These are phyloP conservation scores for Girardinus metallicus DNA, from an alignment of 2,797 vertebrate species.

Conservation along the genomic window DNA sequence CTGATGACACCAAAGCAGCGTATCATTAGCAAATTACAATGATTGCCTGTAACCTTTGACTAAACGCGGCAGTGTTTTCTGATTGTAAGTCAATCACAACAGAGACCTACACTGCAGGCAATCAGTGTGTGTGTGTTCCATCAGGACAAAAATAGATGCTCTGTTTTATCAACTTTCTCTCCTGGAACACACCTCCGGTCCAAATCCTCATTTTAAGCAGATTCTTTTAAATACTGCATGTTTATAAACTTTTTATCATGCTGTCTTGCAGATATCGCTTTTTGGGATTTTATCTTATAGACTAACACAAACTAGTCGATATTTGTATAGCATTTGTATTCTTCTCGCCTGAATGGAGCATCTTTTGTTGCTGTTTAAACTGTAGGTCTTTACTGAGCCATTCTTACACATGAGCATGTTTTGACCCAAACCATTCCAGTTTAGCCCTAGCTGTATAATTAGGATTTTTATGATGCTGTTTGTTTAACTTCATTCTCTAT, in stretches of 20 bases:
- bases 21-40: conserved; percentile 67
- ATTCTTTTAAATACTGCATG: conserved; percentile 15
- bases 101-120: conserved; percentile 50
- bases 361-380: background rate
- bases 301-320: background rate
- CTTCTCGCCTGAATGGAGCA: background rate
- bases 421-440: background rate
- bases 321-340: background rate
- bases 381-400: background rate
- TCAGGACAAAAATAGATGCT: conserved; percentile 55
- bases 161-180: conserved; percentile 28
- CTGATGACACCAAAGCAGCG: conserved; percentile 52
- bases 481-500: background rate
- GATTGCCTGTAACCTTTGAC: conserved; percentile 71
- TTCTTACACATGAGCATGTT: background rate
- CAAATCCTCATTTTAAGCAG: conserved; percentile 15
- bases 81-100: conserved; percentile 67
- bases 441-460: background rate
- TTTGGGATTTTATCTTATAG: background rate
- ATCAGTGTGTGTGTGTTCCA: conserved; percentile 51
- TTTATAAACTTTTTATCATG: background rate
- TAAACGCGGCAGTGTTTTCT: conserved; percentile 53
- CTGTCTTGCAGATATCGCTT: background rate
- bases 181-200: conserved; percentile 28
- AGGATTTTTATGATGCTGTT: background rate